These are phyloP conservation scores for Rutilus rutilus DNA, from an alignment of 2,113 vertebrate species.

Conservation along the genomic window DNA sequence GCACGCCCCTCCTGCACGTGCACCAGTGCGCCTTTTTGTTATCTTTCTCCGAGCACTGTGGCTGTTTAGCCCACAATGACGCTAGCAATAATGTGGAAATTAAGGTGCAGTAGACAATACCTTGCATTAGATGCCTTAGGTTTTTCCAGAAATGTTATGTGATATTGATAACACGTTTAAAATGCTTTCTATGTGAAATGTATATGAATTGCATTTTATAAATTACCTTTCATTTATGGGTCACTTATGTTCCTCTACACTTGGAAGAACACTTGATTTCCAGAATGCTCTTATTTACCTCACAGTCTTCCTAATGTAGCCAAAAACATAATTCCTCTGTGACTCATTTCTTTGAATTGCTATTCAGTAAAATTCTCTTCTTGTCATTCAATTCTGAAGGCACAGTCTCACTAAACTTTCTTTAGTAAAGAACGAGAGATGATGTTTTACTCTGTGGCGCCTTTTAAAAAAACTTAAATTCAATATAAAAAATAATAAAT, in stretches of 20 bases:
- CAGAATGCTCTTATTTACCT: not conserved
- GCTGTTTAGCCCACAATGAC: not conserved
- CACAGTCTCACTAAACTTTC: no score
- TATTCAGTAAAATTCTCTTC: not conserved
- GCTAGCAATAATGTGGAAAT: not conserved
- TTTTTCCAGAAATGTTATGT: not conserved
- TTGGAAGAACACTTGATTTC: no score
- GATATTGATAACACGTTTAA: not conserved
- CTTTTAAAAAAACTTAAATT: not conserved
- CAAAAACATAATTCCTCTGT: not conserved
- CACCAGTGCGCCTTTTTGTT: slow-evolving; percentile 11
- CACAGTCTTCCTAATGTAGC: not conserved
- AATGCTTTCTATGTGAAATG: no score
- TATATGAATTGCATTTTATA: no score
- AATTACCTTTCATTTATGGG: no score
- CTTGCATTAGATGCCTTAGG: not conserved
- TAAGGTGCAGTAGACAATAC: not conserved
- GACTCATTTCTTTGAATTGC: not conserved
- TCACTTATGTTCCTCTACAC: no score
- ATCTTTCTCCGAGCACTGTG: not conserved
- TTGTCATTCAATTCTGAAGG: not conserved
- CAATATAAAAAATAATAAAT: not conserved
- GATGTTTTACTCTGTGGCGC: not conserved
- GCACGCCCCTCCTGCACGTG: slow-evolving; percentile 32
- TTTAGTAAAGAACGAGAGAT: no score